Evolutionary conservation across 1,140 invertebrate species (phyloP).

Genomic region (Parapsyche elsis): DNA sequence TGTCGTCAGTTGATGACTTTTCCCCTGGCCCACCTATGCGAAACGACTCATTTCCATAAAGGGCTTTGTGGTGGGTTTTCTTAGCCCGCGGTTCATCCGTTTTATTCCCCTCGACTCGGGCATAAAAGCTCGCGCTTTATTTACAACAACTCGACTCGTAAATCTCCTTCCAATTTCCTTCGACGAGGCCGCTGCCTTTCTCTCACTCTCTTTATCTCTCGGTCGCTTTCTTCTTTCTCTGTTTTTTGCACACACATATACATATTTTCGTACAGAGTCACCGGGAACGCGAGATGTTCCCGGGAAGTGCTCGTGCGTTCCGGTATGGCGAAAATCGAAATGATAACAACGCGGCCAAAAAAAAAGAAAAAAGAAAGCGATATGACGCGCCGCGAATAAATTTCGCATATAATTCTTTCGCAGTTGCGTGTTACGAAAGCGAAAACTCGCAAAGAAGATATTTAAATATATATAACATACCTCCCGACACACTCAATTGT

Average conservation of each 20-base stretch:
- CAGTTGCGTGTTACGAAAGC: constrained; percentile 6
- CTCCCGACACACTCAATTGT: too few relatives aligned
- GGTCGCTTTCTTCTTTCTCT: not conserved
- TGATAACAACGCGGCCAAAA: constrained; percentile 10
- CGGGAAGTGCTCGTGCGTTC: too few relatives aligned
- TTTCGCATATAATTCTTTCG: constrained; percentile 17
- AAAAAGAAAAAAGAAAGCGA: constrained; percentile 11
- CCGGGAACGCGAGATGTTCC: too few relatives aligned
- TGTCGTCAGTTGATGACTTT: not conserved
- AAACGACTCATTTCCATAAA: constrained; percentile 34
- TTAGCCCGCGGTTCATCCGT: constrained; percentile 32
- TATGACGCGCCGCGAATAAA: constrained; percentile 19
- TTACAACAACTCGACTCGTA: constrained; percentile 39
- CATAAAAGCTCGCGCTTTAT: constrained; percentile 41
- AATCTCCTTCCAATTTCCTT: constrained; percentile 41
- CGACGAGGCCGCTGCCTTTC: not conserved
- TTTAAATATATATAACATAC: constrained; percentile 1
- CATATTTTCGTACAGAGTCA: too few relatives aligned
- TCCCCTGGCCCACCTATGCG: not conserved
- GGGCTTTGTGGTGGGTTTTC: constrained; percentile 27
- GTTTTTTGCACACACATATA: not conserved
- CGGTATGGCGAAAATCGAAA: constrained; percentile 4
- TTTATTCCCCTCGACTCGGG: constrained; percentile 26
- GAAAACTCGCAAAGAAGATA: not conserved
- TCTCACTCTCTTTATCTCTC: not conserved